Conservation (phyloP, 2,797 vertebrate genomes). For the Enteromius afrohamiltoni region DNA sequence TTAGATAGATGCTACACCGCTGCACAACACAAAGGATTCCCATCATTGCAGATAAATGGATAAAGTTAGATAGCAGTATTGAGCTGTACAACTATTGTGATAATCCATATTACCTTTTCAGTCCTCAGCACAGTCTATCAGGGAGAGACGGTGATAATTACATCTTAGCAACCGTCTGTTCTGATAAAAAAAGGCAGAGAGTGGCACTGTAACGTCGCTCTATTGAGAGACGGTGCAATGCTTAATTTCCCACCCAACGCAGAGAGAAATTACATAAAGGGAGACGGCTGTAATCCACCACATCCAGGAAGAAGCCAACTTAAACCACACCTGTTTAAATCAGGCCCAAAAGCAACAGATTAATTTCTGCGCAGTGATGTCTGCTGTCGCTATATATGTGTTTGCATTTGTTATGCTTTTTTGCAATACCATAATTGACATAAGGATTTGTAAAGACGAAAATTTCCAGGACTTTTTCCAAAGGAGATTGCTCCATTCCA, state of each 20-base stretch:
- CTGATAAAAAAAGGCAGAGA: constrained; percentile 74
- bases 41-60: constrained; percentile 83
- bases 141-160: constrained; percentile 81
- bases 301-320: constrained; percentile 66
- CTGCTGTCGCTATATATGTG: constrained; percentile 45
- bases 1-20: constrained; percentile 80
- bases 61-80: constrained; percentile 79
- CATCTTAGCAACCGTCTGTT: constrained; percentile 78
- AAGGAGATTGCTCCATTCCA: not conserved
- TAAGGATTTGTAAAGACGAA: constrained; percentile 32
- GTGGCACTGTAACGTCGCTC: constrained; percentile 68
- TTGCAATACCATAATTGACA: not conserved
- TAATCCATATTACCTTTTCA: constrained; percentile 83
- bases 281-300: constrained; percentile 78
- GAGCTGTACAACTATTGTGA: constrained; percentile 79
- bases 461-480: not conserved
- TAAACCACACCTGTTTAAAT: constrained; percentile 59
- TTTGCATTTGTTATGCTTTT: constrained; percentile 8
- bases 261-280: constrained; percentile 77
- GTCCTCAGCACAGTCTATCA: constrained; percentile 74
- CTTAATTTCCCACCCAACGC: constrained; percentile 50
- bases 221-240: constrained; percentile 53
- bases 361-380: constrained; percentile 18
- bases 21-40: constrained; percentile 78
- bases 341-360: constrained; percentile 46